Evolutionary conservation across 2,113 vertebrate species (phyloP).

Genomic region (Nansenia antarctica): DNA sequence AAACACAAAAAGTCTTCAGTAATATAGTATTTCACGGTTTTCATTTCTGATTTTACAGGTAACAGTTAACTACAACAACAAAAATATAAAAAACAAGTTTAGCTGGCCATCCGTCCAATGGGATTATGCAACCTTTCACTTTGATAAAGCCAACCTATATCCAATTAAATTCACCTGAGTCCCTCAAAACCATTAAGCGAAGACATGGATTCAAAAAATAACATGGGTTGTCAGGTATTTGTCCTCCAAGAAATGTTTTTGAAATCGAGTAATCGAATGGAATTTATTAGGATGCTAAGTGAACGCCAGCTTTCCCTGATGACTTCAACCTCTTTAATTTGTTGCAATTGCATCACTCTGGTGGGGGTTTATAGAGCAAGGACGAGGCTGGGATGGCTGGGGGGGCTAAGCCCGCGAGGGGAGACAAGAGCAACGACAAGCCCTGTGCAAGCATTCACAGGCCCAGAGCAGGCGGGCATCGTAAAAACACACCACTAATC

Average conservation of each 20-base stretch:
- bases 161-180: background rate
- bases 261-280: slow-evolving; percentile 44
- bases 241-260: slow-evolving; percentile 19
- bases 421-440: slow-evolving; percentile 35
- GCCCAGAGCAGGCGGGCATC: slow-evolving; percentile 49
- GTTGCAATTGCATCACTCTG: slow-evolving; percentile 61
- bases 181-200: background rate
- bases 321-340: slow-evolving; percentile 63
- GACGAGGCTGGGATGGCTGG: slow-evolving; percentile 51
- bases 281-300: slow-evolving; percentile 53
- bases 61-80: too few relatives aligned
- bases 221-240: slow-evolving; percentile 38
- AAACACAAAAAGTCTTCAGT: slow-evolving; percentile 3
- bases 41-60: background rate
- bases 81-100: background rate
- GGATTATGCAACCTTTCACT: background rate
- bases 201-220: slow-evolving; percentile 29
- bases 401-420: slow-evolving; percentile 6
- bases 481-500: slow-evolving; percentile 70
- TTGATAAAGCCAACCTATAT: background rate
- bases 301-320: slow-evolving; percentile 50
- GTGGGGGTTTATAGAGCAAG: slow-evolving; percentile 40
- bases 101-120: background rate
- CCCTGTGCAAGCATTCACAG: slow-evolving; percentile 59
- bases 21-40: background rate